A percentile compares a stretch with the other conserved stretches of the same genome.
These are phyloP conservation scores for Scotopteryx bipunctaria DNA, from an alignment of 2,888 invertebrate species.

Conservation along the genomic window DNA sequence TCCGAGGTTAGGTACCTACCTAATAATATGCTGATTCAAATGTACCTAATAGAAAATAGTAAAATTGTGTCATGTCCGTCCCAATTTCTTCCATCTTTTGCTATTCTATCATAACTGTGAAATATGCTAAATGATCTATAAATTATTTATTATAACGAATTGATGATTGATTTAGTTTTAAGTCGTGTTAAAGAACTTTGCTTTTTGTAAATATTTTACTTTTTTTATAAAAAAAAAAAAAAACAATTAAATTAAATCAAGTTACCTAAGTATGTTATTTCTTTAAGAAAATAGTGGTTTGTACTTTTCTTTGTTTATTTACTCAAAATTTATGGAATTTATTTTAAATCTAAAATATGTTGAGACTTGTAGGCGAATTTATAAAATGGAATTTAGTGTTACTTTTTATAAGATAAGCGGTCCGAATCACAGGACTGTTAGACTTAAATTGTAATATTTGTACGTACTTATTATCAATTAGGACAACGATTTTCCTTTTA, in stretches of 20 bases:
- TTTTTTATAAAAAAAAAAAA: constrained; percentile 18
- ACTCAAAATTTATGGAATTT: constrained; percentile 8
- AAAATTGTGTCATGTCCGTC: neutral
- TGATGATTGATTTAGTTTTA: constrained; percentile 42
- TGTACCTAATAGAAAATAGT: too few species aligned
- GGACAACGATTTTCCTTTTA: too few species aligned
- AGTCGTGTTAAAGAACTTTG: constrained; percentile 25
- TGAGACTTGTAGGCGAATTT: constrained; percentile 5
- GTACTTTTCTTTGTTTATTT: constrained; percentile 1
- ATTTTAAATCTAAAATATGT: neutral
- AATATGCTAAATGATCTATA: constrained; percentile 54
- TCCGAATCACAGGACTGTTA: neutral
- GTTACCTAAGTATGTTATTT: constrained; percentile 39
- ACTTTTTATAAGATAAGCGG: neutral
- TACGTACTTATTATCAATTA: too few species aligned
- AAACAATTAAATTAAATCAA: constrained; percentile 30
- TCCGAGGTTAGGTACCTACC: too few species aligned
- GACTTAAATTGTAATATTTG: neutral
- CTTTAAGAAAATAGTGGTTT: constrained; percentile 26
- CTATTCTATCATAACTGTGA: constrained; percentile 22
- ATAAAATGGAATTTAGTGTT: constrained; percentile 1
- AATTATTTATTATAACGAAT: constrained; percentile 67
- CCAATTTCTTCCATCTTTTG: neutral
- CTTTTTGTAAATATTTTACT: constrained; percentile 35
- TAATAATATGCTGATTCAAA: too few species aligned